phyloP scores from a whole-genome alignment of 2,797 vertebrate species.

The Eleutherodactylus coqui region DNA sequence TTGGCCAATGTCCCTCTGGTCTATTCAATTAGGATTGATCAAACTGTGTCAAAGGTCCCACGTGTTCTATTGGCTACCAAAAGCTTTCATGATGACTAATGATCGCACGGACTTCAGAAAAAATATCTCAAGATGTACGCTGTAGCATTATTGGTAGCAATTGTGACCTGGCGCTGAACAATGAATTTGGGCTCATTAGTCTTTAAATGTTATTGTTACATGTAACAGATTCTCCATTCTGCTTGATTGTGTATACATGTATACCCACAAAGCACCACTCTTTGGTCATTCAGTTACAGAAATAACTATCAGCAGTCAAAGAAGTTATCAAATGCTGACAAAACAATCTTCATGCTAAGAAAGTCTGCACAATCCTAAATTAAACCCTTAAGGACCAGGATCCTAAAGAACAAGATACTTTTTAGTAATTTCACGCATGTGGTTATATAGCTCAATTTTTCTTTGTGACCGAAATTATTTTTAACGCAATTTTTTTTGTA shows the following conservation, averaged over 20 bases:
- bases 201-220: background rate
- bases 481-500: no score
- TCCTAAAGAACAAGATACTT: no score
- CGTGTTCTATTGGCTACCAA: slow-evolving; percentile 70
- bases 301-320: background rate
- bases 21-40: slow-evolving; percentile 81
- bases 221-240: background rate
- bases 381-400: no score
- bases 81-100: slow-evolving; percentile 76
- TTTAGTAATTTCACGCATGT: no score
- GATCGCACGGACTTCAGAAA: slow-evolving; percentile 65
- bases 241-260: background rate
- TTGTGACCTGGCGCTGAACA: slow-evolving; percentile 7
- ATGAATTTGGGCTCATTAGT: background rate
- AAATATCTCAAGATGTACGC: slow-evolving; percentile 45
- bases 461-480: no score
- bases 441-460: no score
- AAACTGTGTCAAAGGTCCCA: slow-evolving; percentile 75
- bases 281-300: background rate
- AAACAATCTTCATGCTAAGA: background rate
- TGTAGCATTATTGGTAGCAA: background rate
- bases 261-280: background rate
- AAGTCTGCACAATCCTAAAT: background rate
- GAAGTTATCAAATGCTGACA: background rate
- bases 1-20: slow-evolving; percentile 72